Percentiles rank a stretch among this genome's conserved stretches.
Evolutionary conservation across 2,797 vertebrate genomes (phyloP).

Genomic region (Arctocebus calabarensis): DNA sequence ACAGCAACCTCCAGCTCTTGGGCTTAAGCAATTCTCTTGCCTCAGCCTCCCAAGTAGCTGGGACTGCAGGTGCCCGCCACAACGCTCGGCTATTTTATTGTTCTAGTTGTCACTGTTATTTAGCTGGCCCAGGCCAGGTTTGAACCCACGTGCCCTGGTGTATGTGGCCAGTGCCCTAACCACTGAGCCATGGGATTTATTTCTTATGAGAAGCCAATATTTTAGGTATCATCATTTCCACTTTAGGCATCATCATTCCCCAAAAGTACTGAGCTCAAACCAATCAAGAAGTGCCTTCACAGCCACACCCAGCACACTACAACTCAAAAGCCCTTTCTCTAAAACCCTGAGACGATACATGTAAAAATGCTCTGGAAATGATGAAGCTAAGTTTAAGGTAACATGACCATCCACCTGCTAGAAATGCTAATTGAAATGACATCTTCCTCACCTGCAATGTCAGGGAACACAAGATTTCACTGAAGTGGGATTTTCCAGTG

Average conservation of each 20-base stretch:
- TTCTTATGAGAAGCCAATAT: background rate
- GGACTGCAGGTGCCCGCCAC: too few species aligned
- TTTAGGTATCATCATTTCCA: background rate
- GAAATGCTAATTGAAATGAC: conserved; percentile 57
- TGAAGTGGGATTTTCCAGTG: conserved; percentile 59
- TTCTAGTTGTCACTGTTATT: too few species aligned
- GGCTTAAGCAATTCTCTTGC: too few species aligned
- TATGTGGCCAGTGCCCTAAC: too few species aligned
- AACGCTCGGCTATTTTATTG: too few species aligned
- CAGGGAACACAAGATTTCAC: background rate
- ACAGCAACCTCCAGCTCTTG: too few species aligned
- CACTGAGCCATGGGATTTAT: background rate
- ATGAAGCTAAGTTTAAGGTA: background rate
- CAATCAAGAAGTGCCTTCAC: background rate
- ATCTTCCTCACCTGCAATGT: background rate
- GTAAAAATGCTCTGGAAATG: background rate
- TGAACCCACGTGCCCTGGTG: too few species aligned
- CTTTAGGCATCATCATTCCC: background rate
- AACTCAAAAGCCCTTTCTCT: background rate
- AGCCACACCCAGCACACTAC: background rate
- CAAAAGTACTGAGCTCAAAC: background rate
- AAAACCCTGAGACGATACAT: background rate
- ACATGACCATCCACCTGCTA: background rate
- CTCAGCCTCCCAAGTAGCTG: too few species aligned
- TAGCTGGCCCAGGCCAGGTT: too few species aligned